phyloP scores from a whole-genome alignment of 2,113 vertebrate species.

The Psittacula cyanocephala region DNA sequence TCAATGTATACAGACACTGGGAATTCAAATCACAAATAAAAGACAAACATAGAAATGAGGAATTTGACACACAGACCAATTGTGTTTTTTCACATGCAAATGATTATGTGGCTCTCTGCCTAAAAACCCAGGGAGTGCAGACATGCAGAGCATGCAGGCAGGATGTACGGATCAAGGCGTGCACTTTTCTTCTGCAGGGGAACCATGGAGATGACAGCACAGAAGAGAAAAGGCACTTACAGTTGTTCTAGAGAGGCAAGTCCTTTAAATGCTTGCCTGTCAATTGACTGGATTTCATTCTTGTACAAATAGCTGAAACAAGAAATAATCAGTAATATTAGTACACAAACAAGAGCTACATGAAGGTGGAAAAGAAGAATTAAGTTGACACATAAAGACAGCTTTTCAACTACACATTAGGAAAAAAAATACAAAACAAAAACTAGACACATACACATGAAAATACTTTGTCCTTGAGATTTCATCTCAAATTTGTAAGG shows the following conservation, averaged over 20 bases:
- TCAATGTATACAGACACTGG: background rate
- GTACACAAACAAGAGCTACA: conserved; percentile 75
- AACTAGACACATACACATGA: conserved; percentile 50
- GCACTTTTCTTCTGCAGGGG: conserved; percentile 52
- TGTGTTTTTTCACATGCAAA: conserved; percentile 36
- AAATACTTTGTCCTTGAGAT: conserved; percentile 1
- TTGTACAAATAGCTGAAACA: conserved; percentile 99
- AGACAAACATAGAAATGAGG: conserved; percentile 50
- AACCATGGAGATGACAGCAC: conserved; percentile 59
- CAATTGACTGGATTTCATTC: conserved; percentile 99
- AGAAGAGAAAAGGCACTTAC: conserved; percentile 88
- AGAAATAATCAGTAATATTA: conserved; percentile 92
- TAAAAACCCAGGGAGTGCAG: conserved; percentile 47
- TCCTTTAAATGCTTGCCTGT: conserved; percentile 99
- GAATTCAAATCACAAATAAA: conserved; percentile 52
- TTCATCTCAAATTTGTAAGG: background rate
- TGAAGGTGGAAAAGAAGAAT: conserved; percentile 57
- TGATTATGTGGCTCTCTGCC: background rate
- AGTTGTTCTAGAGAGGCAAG: conserved; percentile 99
- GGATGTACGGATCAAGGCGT: conserved; percentile 2
- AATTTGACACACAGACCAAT: conserved; percentile 26
- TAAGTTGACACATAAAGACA: conserved; percentile 47
- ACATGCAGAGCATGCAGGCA: conserved; percentile 81
- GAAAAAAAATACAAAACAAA: conserved; percentile 43
- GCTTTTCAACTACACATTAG: conserved; percentile 46